Evolutionary conservation across 2,888 invertebrate genomes (phyloP).

Genomic region (Pachymerium ferrugineum): DNA sequence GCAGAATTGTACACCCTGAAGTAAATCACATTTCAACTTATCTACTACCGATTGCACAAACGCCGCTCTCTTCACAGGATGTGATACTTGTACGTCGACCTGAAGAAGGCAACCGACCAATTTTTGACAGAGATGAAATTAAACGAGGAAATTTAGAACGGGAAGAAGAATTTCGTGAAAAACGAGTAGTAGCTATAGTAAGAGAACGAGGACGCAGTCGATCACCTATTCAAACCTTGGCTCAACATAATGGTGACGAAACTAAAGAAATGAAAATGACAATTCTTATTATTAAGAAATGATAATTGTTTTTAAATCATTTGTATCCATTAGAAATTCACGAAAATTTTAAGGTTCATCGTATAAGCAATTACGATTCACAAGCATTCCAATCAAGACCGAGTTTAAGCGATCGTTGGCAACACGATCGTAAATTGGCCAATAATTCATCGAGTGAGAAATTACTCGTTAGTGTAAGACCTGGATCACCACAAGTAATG

Average conservation of each 20-base stretch:
- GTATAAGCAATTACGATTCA: constrained; percentile 26
- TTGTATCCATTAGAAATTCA: constrained; percentile 29
- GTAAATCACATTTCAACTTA: not conserved
- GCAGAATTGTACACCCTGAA: constrained; percentile 8
- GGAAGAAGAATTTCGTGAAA: constrained; percentile 36
- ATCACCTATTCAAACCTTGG: constrained; percentile 1
- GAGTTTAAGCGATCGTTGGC: constrained; percentile 36
- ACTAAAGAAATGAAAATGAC: too few relatives aligned
- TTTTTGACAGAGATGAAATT: constrained; percentile 41
- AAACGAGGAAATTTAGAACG: constrained; percentile 36
- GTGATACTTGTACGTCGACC: constrained; percentile 38
- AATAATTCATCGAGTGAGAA: not conserved
- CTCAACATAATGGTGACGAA: not conserved
- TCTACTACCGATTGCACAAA: not conserved
- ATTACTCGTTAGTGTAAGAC: constrained; percentile 17
- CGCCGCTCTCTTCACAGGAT: constrained; percentile 32
- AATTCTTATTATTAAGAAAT: too few relatives aligned
- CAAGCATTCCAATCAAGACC: constrained; percentile 2
- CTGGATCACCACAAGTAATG: not conserved
- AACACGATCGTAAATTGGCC: constrained; percentile 15
- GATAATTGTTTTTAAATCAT: not conserved
- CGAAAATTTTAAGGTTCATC: constrained; percentile 36
- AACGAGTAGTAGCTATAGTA: constrained; percentile 37
- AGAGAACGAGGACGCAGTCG: constrained; percentile 30
- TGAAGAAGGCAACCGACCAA: constrained; percentile 38